Base-by-base conservation (phyloP, 1,140 invertebrate species). In the Pseudachorutes palmiensis region DNA sequence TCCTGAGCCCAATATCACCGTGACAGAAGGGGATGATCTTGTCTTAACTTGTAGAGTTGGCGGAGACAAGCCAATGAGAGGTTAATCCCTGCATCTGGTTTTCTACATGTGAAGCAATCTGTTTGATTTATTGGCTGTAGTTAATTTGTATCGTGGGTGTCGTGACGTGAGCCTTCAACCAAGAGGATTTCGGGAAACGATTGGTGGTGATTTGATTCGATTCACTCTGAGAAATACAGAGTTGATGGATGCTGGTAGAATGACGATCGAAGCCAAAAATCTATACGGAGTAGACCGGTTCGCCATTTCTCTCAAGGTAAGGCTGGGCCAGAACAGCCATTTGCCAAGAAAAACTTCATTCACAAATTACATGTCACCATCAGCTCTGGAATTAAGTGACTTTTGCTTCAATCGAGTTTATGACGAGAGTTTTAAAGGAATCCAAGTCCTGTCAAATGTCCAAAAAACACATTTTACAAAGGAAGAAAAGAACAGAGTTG, bases 181-280 rank as follows among this genome's bases (percentile, higher is more conserved):
- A 63, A 80, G 89, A 41, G 86, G 88, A 0, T 83, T 88, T 76
- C 90, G 88, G 78, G 90, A 92, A n/a, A n/a, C n/a, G 79, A 85
- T 84, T 0, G 88, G 92, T 5, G 22, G 45, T 73, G 90, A 93
- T 77, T 91, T 90, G 65, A 85, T 88, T 31, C 86, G 89, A 73
- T 85, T 98, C 51, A 90, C 91, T 9, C 82, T 98, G 69, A 91
- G 91, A 76, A 87, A 92, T 74, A 87, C 90, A 0, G 84, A 86
- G 64, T 81, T 86, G 5, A 85, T 91, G 55, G 97, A 99, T 76
- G 87, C 90, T 66, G 96, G 94, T 9, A 93, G 91, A 3, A 98
- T 98, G 77, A 96, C 92, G 60, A 89, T 98, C 67, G 81, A 97
- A 24, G 88, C 91, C 3, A 91, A 90, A 76, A 99, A 98, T 80